A percentile compares a stretch with the other conserved stretches of the same genome.
phyloP scores from a whole-genome alignment of 2,888 invertebrate genomes.

The Villa cingulata region DNA sequence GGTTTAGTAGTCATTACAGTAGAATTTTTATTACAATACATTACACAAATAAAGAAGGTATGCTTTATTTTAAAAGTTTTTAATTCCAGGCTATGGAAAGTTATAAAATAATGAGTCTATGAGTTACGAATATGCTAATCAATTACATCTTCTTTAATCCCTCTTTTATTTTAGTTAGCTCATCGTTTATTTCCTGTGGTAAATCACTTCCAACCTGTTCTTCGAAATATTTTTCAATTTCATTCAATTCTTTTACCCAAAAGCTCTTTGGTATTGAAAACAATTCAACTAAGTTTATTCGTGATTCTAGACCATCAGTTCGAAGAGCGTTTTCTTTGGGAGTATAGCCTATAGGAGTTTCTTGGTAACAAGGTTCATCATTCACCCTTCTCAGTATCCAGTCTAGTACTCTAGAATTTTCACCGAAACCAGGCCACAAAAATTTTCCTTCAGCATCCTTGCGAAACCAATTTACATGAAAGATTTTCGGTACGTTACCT shows the following conservation, averaged over 20 bases:
- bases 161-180: slow-evolving; percentile 48
- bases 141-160: no score
- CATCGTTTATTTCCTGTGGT: slow-evolving; percentile 56
- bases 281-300: slow-evolving; percentile 61
- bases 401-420: slow-evolving; percentile 90
- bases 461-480: slow-evolving; percentile 99
- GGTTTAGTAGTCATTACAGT: no score
- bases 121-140: no score
- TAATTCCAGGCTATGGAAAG: no score
- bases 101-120: no score
- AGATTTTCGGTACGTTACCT: slow-evolving; percentile 75
- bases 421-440: slow-evolving; percentile 98
- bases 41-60: no score
- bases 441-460: slow-evolving; percentile 74
- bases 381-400: slow-evolving; percentile 87
- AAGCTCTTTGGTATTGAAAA: slow-evolving; percentile 80
- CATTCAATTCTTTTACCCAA: slow-evolving; percentile 73
- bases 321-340: slow-evolving; percentile 52
- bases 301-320: slow-evolving; percentile 49
- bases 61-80: no score
- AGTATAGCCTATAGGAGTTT: slow-evolving; percentile 63
- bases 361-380: slow-evolving; percentile 51
- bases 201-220: slow-evolving; percentile 83
- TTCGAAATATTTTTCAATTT: slow-evolving; percentile 76
- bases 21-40: no score